These are phyloP conservation scores for Cylindroiulus punctatus DNA, from an alignment of 2,888 invertebrate species.

Conservation along the genomic window DNA sequence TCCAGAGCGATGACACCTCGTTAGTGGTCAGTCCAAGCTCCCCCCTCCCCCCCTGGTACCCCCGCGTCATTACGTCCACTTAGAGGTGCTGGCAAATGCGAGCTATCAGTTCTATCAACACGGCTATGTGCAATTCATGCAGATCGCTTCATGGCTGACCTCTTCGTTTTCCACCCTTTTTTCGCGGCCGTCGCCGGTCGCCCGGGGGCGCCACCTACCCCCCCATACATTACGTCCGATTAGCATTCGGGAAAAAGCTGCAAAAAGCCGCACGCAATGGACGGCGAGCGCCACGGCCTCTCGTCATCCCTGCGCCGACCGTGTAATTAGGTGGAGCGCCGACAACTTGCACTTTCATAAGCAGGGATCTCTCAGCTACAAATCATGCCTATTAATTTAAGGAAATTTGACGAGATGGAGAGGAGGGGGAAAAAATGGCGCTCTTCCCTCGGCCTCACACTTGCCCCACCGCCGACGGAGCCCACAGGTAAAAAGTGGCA, in stretches of 20 bases:
- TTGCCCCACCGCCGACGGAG: not conserved
- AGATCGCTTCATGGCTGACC: slow-evolving; percentile 13
- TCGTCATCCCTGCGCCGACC: slow-evolving; percentile 5
- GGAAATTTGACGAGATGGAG: not conserved
- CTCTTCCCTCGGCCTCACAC: slow-evolving; percentile 32
- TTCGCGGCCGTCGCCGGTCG: slow-evolving; percentile 26
- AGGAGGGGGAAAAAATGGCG: not conserved
- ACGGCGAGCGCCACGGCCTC: not conserved
- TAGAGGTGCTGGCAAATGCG: slow-evolving; percentile 4
- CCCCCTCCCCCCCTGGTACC: not conserved
- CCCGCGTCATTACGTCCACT: slow-evolving; percentile 19
- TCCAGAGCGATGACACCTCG: slow-evolving; percentile 5
- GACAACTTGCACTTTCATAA: slow-evolving; percentile 11
- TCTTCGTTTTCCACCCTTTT: slow-evolving; percentile 26
- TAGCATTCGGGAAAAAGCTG: not conserved
- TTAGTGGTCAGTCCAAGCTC: not conserved
- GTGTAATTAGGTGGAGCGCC: slow-evolving; percentile 32
- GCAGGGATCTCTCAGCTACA: not conserved
- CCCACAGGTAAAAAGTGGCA: not conserved
- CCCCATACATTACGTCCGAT: slow-evolving; percentile 26
- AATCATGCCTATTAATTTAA: slow-evolving; percentile 32
- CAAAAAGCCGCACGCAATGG: not conserved
- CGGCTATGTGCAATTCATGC: slow-evolving; percentile 12
- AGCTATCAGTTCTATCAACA: slow-evolving; percentile 32
- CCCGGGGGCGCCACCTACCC: slow-evolving; percentile 21